Conservation (phyloP, 1,140 invertebrate species). For the Latrodectus geometricus region DNA sequence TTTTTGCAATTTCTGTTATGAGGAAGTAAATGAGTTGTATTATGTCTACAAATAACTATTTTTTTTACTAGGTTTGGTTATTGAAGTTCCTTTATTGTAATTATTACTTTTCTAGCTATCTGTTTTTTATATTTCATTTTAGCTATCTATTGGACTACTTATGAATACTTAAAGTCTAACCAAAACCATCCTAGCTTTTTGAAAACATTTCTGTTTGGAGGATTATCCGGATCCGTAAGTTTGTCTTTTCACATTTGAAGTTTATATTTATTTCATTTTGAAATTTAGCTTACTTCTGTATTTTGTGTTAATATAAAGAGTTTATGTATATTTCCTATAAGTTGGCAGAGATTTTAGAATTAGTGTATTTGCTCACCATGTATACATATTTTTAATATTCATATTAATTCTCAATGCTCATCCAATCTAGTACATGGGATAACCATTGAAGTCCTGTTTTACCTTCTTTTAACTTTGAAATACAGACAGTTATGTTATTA, state of each 20-base stretch:
- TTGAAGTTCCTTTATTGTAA: too few relatives aligned
- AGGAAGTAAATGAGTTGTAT: too few relatives aligned
- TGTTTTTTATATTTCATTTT: too few relatives aligned
- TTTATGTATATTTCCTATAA: not conserved
- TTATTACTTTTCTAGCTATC: too few relatives aligned
- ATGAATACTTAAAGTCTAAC: constrained; percentile 70
- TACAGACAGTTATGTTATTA: too few relatives aligned
- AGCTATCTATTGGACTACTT: constrained; percentile 71
- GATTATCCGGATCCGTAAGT: constrained; percentile 70
- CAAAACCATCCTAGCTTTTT: constrained; percentile 67
- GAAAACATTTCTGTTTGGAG: constrained; percentile 70
- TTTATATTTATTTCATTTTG: not conserved
- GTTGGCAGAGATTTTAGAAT: not conserved
- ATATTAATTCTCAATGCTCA: too few relatives aligned
- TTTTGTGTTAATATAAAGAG: not conserved
- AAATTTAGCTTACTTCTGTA: constrained; percentile 51
- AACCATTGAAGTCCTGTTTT: not conserved
- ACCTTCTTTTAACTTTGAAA: not conserved
- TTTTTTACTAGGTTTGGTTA: too few relatives aligned
- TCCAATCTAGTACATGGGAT: not conserved
- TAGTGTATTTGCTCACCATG: too few relatives aligned
- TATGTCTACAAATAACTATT: too few relatives aligned
- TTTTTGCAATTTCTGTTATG: too few relatives aligned
- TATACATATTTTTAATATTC: too few relatives aligned
- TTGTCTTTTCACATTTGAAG: not conserved